Percentiles rank a stretch among this genome's conserved stretches.
These are phyloP conservation scores for Cheilosia vernalis DNA, from an alignment of 2,888 invertebrate genomes.

Conservation along the genomic window DNA sequence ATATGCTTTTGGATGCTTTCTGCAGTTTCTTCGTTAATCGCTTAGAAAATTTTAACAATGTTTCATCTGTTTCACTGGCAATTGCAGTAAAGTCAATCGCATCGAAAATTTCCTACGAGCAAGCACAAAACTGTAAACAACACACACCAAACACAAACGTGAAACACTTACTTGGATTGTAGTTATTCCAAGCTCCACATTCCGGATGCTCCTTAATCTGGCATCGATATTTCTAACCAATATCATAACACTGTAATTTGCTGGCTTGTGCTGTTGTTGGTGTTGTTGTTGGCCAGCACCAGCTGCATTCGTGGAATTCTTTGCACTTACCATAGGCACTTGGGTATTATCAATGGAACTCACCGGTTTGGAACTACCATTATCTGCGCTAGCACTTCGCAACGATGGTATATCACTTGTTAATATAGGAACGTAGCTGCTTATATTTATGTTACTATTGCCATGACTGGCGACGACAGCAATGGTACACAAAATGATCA, in stretches of 20 bases:
- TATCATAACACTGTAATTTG: slow-evolving; percentile 80
- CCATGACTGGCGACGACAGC: slow-evolving; percentile 1
- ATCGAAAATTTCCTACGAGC: slow-evolving; percentile 82
- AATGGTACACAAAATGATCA: slow-evolving; percentile 37
- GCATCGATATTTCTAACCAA: slow-evolving; percentile 80
- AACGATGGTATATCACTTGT: slow-evolving; percentile 24
- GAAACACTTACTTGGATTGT: slow-evolving; percentile 80
- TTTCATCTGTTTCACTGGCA: slow-evolving; percentile 74
- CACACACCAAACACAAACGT: neutral
- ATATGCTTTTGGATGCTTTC: slow-evolving; percentile 79
- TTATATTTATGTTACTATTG: slow-evolving; percentile 38
- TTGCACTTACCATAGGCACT: slow-evolving; percentile 60
- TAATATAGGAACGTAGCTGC: slow-evolving; percentile 51
- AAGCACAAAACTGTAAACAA: neutral
- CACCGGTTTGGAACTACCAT: neutral
- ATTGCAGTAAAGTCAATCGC: slow-evolving; percentile 80
- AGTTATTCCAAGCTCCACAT: slow-evolving; percentile 82
- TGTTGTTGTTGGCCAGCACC: slow-evolving; percentile 14
- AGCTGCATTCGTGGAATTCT: slow-evolving; percentile 25
- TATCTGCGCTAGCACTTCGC: slow-evolving; percentile 14
- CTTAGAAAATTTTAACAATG: slow-evolving; percentile 79
- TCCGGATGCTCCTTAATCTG: slow-evolving; percentile 80
- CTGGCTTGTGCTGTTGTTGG: slow-evolving; percentile 36
- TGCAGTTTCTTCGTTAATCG: slow-evolving; percentile 80
- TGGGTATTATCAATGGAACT: slow-evolving; percentile 46